phyloP scores from a whole-genome alignment of 2,888 invertebrate species.

The Onthophagus sagittarius region DNA sequence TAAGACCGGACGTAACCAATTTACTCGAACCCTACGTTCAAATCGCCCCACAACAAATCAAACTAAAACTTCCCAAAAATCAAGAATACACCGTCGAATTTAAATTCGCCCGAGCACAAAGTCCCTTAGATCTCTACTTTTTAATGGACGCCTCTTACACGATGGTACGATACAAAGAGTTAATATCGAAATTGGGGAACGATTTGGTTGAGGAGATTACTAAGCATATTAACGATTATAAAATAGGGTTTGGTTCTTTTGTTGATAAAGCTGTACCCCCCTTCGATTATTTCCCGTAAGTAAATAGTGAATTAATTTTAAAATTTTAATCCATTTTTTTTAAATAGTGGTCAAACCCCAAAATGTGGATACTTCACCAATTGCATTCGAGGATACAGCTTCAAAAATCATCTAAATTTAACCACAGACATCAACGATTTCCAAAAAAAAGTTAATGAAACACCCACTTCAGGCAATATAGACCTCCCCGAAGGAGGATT shows the following conservation, averaged over 20 bases:
- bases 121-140: slow-evolving; percentile 81
- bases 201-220: slow-evolving; percentile 54
- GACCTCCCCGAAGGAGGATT: slow-evolving; percentile 70
- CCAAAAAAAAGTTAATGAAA: slow-evolving; percentile 43
- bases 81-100: slow-evolving; percentile 44
- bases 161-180: slow-evolving; percentile 60
- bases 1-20: too few relatives aligned
- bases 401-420: slow-evolving; percentile 67
- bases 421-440: slow-evolving; percentile 54
- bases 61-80: slow-evolving; percentile 52
- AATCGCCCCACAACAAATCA: slow-evolving; percentile 55
- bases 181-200: slow-evolving; percentile 51
- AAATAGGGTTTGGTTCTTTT: slow-evolving; percentile 64
- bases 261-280: slow-evolving; percentile 67
- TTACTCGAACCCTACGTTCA: slow-evolving; percentile 46
- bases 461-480: slow-evolving; percentile 53
- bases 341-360: too few relatives aligned
- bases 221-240: slow-evolving; percentile 60
- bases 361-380: too few relatives aligned
- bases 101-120: slow-evolving; percentile 59
- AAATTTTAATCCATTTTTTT: too few relatives aligned
- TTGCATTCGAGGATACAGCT: slow-evolving; percentile 61
- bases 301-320: too few relatives aligned
- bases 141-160: slow-evolving; percentile 73
- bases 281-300: slow-evolving; percentile 53